phyloP scores from a whole-genome alignment of 2,888 invertebrate genomes.

The Mystacides longicornis region DNA sequence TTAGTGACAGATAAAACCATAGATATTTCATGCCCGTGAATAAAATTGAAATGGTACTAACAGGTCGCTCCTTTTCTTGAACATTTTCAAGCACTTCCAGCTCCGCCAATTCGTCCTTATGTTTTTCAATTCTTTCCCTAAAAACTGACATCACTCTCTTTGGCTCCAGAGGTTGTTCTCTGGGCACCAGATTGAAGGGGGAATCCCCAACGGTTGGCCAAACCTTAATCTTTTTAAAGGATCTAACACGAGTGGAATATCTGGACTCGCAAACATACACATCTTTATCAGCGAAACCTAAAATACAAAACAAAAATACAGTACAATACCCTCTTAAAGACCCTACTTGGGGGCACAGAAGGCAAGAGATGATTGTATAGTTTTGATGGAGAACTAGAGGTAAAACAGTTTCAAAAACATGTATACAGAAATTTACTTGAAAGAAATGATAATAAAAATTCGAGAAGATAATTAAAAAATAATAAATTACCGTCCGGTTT shows the following conservation, averaged over 20 bases:
- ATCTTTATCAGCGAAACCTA: slow-evolving; percentile 81
- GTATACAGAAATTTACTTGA: too few relatives aligned
- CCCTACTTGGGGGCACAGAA: too few relatives aligned
- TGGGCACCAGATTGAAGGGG: slow-evolving; percentile 42
- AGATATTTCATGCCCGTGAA: too few relatives aligned
- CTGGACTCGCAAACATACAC: slow-evolving; percentile 96
- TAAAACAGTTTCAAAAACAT: too few relatives aligned
- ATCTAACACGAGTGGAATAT: slow-evolving; percentile 76
- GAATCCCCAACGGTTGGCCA: slow-evolving; percentile 61
- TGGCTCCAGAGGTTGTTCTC: slow-evolving; percentile 73
- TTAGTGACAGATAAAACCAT: too few relatives aligned
- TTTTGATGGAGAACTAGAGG: too few relatives aligned
- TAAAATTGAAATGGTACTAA: too few relatives aligned
- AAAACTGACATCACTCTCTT: slow-evolving; percentile 89
- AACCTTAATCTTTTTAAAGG: slow-evolving; percentile 90
- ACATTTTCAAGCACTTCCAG: slow-evolving; percentile 75
- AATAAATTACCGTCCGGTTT: slow-evolving; percentile 76
- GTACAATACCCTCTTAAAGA: not conserved
- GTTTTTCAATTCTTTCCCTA: slow-evolving; percentile 82
- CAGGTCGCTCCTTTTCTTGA: slow-evolving; percentile 79
- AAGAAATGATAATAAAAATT: too few relatives aligned
- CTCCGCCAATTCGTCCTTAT: slow-evolving; percentile 82
- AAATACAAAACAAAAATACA: not conserved
- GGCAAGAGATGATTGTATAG: not conserved
- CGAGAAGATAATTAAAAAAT: too few relatives aligned